Base-by-base conservation (phyloP, 2,888 invertebrate species). In the Monochamus alternatus region DNA sequence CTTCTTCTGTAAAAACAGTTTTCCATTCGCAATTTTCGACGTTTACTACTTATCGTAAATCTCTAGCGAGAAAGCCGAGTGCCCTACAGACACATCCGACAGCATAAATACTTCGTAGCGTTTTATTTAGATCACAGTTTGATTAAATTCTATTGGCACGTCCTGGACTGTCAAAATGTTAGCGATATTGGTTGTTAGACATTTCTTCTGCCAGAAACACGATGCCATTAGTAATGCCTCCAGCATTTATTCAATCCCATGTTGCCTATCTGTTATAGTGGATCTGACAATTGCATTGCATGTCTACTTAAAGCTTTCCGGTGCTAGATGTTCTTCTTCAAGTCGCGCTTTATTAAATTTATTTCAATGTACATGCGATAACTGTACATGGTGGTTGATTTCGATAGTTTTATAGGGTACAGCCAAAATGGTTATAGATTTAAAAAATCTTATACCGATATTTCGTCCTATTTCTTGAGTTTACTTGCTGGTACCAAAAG, bases 291-390 rank as follows among this genome's bases (percentile, higher is more conserved):
- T 68, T 75, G 77, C 76, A 73, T 81, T 75, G 82, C 81, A 81
- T 82, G 82, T 78, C 80, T 80, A 78, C 76, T 81, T 77, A 74
- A 77, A 80, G 65, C 75, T 78, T 79, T 82, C 81, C 78, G 80
- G 73, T 73, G 66, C 75, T 80, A 77, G 81, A 81, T 80, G 78
- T 77, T 77, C 78, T 74, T 70, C 75, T 78, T 72, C 47, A 74
- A 65, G 66, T 59, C 60, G 64, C 32, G 43, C 51, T 47, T 73
- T 73, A 73, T 66, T 77, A 65, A 75, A 77, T 60, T 77, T 73
- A 74, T 75, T 78, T 73, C 73, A 74, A 66, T 78, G 67, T 65
- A 73, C 78, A 77, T 77, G 79, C 78, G 59, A 78, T 70, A 12
- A 32, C 65, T 31, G 38, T 68, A 22, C 30, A 8, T 55, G n/a